Base-by-base conservation (phyloP, 2,888 invertebrate species). In the Macrophya annulata region DNA sequence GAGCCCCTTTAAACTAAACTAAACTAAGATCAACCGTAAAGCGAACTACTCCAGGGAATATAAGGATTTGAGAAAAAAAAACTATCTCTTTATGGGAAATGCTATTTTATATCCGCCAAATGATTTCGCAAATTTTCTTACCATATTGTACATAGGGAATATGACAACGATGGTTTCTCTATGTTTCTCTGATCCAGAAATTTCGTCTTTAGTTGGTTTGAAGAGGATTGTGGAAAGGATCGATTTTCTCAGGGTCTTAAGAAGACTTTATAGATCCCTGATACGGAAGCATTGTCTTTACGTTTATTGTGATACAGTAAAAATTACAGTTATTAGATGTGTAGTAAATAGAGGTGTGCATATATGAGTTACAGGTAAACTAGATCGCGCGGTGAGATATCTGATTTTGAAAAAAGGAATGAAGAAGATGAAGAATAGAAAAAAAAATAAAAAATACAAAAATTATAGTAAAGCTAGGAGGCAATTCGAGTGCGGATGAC, bases 41-140 rank as follows among this genome's bases (percentile, higher is more conserved):
- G 48, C 48, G 1, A 0, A 12, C 48, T 62, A 3, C 10, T 25
- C 10, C 10, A 4, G 62, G 25, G 25, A 71, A 31, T 31, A 31
- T 71, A 9, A 71, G 17, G 40, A 71, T 71, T n/a, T n/a, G 6
- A 17, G 17, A 71, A 71, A 65, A 65, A 21, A 5, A 43, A 43
- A 2, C 51, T 45, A 45, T 45, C 45, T 45, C 21, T 12, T n/a
- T 12, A 68, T 17, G 43, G 45, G 4, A 74, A 62, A 25, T 12
- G n/a, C 12, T 12, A 45, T 45, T 74, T 43, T 15, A n/a, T 21
- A 21, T 1, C 10, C 6, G 74, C n/a, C 21, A 74, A 21, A 43
- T 21, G 45, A 45, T 74, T 43, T 45, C 74, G 74, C 74, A 74
- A 74, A 74, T 74, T 74, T 74, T 43, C 37, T 74, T 45, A 74